Percentiles rank a stretch among this genome's conserved stretches.
Evolutionary conservation across 1,140 invertebrate species (phyloP).

Genomic region (Magallana angulata): DNA sequence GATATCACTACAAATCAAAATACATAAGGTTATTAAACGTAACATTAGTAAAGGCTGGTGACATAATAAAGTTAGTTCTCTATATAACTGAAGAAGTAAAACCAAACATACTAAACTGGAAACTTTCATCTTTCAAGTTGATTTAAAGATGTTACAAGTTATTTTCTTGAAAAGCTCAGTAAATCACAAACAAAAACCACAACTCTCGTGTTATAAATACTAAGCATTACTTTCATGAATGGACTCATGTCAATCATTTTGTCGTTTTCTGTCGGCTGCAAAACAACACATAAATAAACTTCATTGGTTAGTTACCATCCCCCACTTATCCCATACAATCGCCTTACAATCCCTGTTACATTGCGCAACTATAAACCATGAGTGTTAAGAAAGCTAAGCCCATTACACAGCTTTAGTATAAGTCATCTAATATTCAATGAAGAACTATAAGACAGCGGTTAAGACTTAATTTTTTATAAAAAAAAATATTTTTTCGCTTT

Average conservation of each 20-base stretch:
- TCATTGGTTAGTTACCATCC: background rate
- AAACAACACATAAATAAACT: constrained; percentile 24
- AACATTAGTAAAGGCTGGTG: no score
- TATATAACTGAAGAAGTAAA: background rate
- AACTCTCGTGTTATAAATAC: background rate
- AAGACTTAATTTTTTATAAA: no score
- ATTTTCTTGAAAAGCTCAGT: background rate
- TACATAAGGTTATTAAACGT: no score
- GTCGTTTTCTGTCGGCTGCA: constrained; percentile 1
- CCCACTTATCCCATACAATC: background rate
- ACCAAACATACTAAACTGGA: background rate
- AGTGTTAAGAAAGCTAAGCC: no score
- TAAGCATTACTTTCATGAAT: background rate
- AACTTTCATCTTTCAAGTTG: background rate
- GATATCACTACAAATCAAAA: no score
- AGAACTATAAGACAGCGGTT: no score
- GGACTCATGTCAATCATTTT: constrained; percentile 18
- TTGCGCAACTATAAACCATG: no score
- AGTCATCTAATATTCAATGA: no score
- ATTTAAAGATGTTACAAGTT: background rate
- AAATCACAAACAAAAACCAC: constrained; percentile 13
- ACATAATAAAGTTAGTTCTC: background rate
- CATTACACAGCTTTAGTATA: no score
- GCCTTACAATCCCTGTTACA: background rate
- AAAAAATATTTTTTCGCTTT: no score